These are phyloP conservation scores for Cyprichromis sp. DNA, from an alignment of 2,113 vertebrate species.

Conservation along the genomic window DNA sequence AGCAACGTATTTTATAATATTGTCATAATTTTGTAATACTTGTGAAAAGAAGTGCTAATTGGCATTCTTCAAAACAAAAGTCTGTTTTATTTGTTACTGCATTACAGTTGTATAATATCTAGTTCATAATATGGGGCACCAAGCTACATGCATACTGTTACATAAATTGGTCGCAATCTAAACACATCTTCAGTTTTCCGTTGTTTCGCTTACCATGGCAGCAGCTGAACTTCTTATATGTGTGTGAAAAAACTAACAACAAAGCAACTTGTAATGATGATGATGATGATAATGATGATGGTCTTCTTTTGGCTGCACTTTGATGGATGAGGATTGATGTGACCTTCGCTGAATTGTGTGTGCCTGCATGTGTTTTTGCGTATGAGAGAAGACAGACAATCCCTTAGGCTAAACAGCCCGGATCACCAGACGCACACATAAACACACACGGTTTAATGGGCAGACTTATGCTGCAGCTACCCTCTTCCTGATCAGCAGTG, in stretches of 20 bases:
- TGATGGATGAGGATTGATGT: slow-evolving; percentile 63
- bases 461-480: neutral
- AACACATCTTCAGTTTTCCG: neutral
- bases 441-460: neutral
- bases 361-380: slow-evolving; percentile 20
- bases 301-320: slow-evolving; percentile 17
- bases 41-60: neutral
- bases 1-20: neutral
- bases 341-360: slow-evolving; percentile 33
- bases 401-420: slow-evolving; percentile 32
- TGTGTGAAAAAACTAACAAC: slow-evolving; percentile 20
- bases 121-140: neutral
- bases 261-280: slow-evolving; percentile 34
- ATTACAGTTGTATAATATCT: neutral
- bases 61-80: neutral
- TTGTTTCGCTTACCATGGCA: neutral
- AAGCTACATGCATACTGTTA: neutral
- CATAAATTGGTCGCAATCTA: neutral
- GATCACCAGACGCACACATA: neutral
- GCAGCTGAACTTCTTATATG: slow-evolving; percentile 9
- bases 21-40: neutral
- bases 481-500: slow-evolving; percentile 43
- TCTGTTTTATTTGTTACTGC: neutral
- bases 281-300: slow-evolving; percentile 9
- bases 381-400: slow-evolving; percentile 44